Conservation (phyloP, 1,140 invertebrate genomes). For the Littorina saxatilis region DNA sequence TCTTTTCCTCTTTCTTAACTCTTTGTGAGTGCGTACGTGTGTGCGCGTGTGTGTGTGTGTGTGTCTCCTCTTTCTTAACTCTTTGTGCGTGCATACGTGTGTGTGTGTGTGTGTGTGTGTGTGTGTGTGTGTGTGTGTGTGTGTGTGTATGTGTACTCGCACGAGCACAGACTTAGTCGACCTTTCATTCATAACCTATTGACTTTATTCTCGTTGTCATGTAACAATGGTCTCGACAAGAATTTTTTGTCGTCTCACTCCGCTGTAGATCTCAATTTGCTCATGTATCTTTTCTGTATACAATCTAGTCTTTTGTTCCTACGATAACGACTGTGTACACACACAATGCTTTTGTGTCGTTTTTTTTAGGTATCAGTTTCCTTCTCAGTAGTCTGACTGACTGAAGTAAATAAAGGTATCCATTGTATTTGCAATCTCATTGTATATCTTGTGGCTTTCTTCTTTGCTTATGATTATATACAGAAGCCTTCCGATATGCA, state of each 20-base stretch:
- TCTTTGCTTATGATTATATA: not conserved
- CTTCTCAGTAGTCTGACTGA: too few relatives aligned
- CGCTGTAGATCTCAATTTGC: too few relatives aligned
- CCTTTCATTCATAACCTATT: not conserved
- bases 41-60: slow-evolving; percentile 14
- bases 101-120: slow-evolving; percentile 22
- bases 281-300: too few relatives aligned
- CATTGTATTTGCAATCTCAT: not conserved
- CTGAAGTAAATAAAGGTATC: too few relatives aligned
- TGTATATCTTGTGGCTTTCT: not conserved
- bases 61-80: not conserved
- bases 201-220: too few relatives aligned
- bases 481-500: not conserved
- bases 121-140: slow-evolving; percentile 19
- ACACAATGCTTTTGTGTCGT: too few relatives aligned
- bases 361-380: too few relatives aligned
- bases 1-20: too few relatives aligned
- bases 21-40: not conserved
- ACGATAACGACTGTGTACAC: too few relatives aligned
- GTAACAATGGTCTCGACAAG: too few relatives aligned
- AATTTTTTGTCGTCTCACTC: too few relatives aligned
- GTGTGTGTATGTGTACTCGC: slow-evolving; percentile 8
- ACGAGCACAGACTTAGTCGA: not conserved
- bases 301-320: too few relatives aligned
- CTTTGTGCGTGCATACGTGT: not conserved